These are phyloP conservation scores for Cheumatopsyche charites DNA, from an alignment of 1,140 invertebrate species.

Conservation along the genomic window DNA sequence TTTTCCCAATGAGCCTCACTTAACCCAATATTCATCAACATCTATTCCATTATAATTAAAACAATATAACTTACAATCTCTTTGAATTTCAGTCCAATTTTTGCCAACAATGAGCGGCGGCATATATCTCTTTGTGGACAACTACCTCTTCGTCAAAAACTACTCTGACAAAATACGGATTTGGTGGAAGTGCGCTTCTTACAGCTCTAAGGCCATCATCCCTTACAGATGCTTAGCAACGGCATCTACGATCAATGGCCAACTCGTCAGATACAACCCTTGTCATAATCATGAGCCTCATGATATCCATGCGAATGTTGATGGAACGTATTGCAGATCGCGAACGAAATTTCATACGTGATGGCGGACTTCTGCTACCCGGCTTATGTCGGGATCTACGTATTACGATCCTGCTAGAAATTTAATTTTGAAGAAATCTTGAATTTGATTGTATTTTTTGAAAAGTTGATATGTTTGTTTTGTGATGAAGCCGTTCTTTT, in stretches of 20 bases:
- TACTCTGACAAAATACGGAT: slow-evolving; percentile 15
- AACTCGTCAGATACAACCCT: slow-evolving; percentile 1
- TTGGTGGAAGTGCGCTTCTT: slow-evolving; percentile 19
- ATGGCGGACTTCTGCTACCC: no score
- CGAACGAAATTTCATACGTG: not conserved
- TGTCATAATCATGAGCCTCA: slow-evolving; percentile 25
- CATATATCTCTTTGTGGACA: slow-evolving; percentile 20
- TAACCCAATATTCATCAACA: no score
- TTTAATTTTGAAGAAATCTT: no score
- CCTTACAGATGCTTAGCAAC: not conserved
- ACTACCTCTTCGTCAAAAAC: slow-evolving; percentile 21
- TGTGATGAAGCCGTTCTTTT: no score
- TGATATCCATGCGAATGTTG: not conserved
- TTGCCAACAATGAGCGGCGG: slow-evolving; percentile 15
- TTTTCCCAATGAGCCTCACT: no score
- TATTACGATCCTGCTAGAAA: no score
- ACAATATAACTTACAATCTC: not conserved
- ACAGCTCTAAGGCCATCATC: not conserved
- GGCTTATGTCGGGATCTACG: no score
- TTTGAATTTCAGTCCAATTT: slow-evolving; percentile 10
- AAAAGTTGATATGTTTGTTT: no score
- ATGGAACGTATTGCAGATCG: slow-evolving; percentile 14
- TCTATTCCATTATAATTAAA: no score
- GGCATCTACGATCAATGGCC: slow-evolving; percentile 2
- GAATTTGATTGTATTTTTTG: no score